Percentiles rank a stretch among this genome's conserved stretches.
Evolutionary conservation across 2,888 invertebrate genomes (phyloP).

Genomic region (Argyra leucocephala): DNA sequence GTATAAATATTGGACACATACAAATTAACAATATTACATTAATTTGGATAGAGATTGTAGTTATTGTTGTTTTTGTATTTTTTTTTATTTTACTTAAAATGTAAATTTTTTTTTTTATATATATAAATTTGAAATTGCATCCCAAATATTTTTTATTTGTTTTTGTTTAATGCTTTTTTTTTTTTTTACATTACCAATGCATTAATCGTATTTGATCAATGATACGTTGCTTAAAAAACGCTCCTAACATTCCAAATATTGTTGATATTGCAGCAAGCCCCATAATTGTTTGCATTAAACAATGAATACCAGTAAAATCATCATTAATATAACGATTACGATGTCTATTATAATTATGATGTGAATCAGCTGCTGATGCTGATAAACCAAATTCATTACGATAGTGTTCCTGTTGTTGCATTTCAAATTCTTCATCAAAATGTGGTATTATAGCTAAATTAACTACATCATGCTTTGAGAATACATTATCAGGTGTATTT

Average conservation of each 20-base stretch:
- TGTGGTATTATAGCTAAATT: constrained; percentile 44
- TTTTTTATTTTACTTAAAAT: no score
- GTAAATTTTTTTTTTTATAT: no score
- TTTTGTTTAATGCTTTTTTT: no score
- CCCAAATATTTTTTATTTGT: no score
- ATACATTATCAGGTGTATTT: constrained; percentile 37
- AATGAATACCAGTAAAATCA: constrained; percentile 42
- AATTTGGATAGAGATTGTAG: no score
- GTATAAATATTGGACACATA: no score
- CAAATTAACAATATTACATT: no score
- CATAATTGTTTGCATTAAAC: constrained; percentile 45
- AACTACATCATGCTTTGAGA: constrained; percentile 42
- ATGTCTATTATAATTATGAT: constrained; percentile 38
- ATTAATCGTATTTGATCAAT: constrained; percentile 42
- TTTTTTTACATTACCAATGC: constrained; percentile 40
- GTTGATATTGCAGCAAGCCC: constrained; percentile 43
- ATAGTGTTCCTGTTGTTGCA: constrained; percentile 31
- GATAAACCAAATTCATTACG: constrained; percentile 28
- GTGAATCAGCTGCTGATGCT: constrained; percentile 26
- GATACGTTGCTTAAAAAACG: constrained; percentile 43
- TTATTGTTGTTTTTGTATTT: no score
- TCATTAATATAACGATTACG: constrained; percentile 35
- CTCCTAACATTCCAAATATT: constrained; percentile 43
- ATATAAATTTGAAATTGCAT: no score
- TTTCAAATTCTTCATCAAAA: constrained; percentile 41